A percentile compares a stretch with the other conserved stretches of the same genome.
These are phyloP conservation scores for Apus apus DNA, from an alignment of 2,113 vertebrate species.

Conservation along the genomic window DNA sequence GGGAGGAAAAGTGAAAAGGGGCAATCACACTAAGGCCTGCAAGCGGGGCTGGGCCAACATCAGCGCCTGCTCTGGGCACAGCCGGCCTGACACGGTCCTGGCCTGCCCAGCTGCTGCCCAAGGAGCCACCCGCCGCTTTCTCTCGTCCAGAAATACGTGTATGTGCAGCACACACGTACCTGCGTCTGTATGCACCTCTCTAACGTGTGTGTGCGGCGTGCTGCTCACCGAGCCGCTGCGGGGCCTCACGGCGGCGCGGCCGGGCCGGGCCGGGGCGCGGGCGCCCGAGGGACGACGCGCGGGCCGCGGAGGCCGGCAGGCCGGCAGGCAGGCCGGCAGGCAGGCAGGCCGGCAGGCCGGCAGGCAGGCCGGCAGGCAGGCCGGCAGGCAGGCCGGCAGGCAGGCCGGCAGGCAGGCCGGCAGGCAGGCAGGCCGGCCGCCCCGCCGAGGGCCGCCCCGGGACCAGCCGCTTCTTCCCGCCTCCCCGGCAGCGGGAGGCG, in stretches of 20 bases:
- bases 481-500: neutral
- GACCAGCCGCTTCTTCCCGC: neutral
- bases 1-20: neutral
- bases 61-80: neutral
- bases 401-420: too few species aligned
- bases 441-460: neutral
- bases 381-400: too few species aligned
- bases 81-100: neutral
- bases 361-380: too few species aligned
- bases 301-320: too few species aligned
- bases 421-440: neutral
- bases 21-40: neutral
- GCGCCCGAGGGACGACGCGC: too few species aligned
- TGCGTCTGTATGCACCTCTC: rapidly evolving
- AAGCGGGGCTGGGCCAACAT: neutral
- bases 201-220: rapidly evolving
- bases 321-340: too few species aligned
- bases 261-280: neutral
- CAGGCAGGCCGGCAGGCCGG: too few species aligned
- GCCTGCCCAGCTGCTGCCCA: neutral
- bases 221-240: neutral
- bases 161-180: rapidly evolving
- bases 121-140: neutral
- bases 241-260: neutral
- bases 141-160: neutral